Conservation (phyloP, 2,113 vertebrate genomes). For the Oncorhynchus nerka region DNA sequence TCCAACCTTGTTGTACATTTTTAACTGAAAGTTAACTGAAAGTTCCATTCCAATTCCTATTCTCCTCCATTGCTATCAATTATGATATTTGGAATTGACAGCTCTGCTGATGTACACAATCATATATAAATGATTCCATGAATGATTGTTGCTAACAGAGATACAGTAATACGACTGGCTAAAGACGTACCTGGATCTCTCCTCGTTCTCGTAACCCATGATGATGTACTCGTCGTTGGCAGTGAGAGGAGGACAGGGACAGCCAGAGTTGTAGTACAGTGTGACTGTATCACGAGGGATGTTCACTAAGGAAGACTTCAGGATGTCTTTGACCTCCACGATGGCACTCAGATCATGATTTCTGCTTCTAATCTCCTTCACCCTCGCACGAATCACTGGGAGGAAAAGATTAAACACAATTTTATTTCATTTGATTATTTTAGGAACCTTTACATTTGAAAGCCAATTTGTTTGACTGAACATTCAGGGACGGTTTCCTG, state of each 20-base stretch:
- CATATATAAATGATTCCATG: background rate
- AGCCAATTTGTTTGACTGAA: no score
- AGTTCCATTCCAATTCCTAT: background rate
- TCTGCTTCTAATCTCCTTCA: conserved; percentile 87
- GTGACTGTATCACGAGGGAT: conserved; percentile 88
- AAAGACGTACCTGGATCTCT: conserved; percentile 83
- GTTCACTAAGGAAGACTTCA: conserved; percentile 94
- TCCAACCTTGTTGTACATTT: no score
- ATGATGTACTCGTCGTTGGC: conserved; percentile 90
- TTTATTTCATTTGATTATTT: background rate
- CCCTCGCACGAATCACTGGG: conserved; percentile 91
- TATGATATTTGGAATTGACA: no score
- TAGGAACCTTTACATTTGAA: background rate
- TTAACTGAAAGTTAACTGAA: background rate
- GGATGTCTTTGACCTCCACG: conserved; percentile 91
- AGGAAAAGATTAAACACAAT: background rate
- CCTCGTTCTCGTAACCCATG: conserved; percentile 96
- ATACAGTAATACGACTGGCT: background rate
- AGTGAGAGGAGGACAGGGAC: conserved; percentile 83
- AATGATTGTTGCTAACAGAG: background rate
- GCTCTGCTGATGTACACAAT: no score
- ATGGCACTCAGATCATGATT: conserved; percentile 87
- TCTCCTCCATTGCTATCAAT: no score
- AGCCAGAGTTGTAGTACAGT: conserved; percentile 91
- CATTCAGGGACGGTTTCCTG: no score